Base-by-base conservation (phyloP, 37 sponge, comb jelly and placozoan genomes). In the Beroe ovata region DNA sequence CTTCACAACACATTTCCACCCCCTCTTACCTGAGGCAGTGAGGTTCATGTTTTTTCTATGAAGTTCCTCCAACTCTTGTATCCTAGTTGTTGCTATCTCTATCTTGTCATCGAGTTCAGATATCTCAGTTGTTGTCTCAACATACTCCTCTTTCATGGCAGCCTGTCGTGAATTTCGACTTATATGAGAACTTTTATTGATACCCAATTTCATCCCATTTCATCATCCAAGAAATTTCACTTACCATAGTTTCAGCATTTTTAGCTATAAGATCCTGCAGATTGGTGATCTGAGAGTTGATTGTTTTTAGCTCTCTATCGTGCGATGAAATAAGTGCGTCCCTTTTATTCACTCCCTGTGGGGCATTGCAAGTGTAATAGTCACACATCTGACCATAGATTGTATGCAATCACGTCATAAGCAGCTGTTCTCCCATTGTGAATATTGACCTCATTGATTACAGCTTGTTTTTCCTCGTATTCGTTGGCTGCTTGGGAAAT, bases 381-480 rank as follows among this genome's bases (percentile, higher is more conserved):
- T n/a, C n/a, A n/a, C n/a, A n/a, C n/a, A n/a, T n/a, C n/a, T n/a
- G n/a, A n/a, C n/a, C n/a, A n/a, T n/a, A n/a, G n/a, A n/a, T n/a
- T n/a, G n/a, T n/a, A n/a, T n/a, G n/a, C n/a, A n/a, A n/a, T n/a
- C n/a, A n/a, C n/a, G n/a, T n/a, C n/a, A n/a, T n/a, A n/a, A n/a
- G n/a, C n/a, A n/a, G n/a, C n/a, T n/a, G n/a, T n/a, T n/a, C n/a
- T n/a, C n/a, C n/a, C n/a, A n/a, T n/a, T n/a, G n/a, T n/a, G n/a
- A n/a, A n/a, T n/a, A n/a, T 22, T 40, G 20, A 77, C 84, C 84
- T 77, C 84, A 54, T 77, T 77, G 1, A 77, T 39, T 38, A 21
- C 54, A 6, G 84, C 84, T 29, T 77, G 84, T 77, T 77, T 42
- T 26, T 77, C 84, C 21, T 77, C 84, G 84, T 77, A 77, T 21